Evolutionary conservation across 2,888 invertebrate species (phyloP).

Genomic region (Caenorhabditis afra): DNA sequence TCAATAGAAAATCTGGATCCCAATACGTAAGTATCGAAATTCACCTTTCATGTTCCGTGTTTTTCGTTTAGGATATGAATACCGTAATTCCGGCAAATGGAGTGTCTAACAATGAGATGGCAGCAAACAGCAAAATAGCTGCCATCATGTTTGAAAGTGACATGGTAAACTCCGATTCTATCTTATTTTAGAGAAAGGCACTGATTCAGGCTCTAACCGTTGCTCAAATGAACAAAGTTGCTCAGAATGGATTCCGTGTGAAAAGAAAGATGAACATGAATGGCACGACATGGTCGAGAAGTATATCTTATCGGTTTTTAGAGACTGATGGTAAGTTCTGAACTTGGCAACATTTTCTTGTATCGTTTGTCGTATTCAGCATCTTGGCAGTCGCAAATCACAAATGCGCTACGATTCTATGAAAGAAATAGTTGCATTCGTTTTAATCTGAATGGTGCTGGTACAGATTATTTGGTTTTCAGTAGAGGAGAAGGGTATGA

Average conservation of each 20-base stretch:
- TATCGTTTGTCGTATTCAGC: conserved; percentile 35
- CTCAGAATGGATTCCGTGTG: conserved; percentile 32
- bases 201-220: conserved; percentile 52
- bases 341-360: no score
- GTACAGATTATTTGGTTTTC: conserved; percentile 64
- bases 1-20: conserved; percentile 57
- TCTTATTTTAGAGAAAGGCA: no score
- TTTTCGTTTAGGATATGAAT: conserved; percentile 59
- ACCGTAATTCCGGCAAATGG: conserved; percentile 39
- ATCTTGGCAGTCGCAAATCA: conserved; percentile 69
- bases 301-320: conserved; percentile 62
- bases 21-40: conserved; percentile 46
- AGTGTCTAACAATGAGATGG: conserved; percentile 51
- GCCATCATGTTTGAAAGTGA: conserved; percentile 62
- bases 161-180: conserved; percentile 25
- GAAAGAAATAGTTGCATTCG: conserved; percentile 74
- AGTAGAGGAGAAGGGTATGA: conserved; percentile 14
- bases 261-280: conserved; percentile 58
- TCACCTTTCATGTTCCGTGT: background rate
- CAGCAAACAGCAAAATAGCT: conserved; percentile 58
- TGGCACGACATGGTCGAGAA: conserved; percentile 59
- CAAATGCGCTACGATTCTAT: conserved; percentile 70
- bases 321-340: conserved; percentile 59
- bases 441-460: conserved; percentile 65
- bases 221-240: conserved; percentile 58